Conservation (phyloP, 2,113 vertebrate species). For the Pristiophorus japonicus region DNA sequence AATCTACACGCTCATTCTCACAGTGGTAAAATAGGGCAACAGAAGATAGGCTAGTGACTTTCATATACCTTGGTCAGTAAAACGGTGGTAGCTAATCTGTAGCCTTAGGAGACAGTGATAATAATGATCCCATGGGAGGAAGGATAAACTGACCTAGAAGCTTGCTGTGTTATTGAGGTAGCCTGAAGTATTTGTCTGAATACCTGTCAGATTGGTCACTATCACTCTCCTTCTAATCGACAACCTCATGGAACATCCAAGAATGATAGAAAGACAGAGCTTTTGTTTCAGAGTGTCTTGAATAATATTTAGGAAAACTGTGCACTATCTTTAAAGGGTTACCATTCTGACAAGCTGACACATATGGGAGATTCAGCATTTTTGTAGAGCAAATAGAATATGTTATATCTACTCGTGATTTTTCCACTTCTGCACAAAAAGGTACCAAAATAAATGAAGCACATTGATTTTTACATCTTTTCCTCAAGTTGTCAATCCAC, state of each 20-base stretch:
- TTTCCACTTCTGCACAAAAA: not conserved
- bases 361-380: not conserved
- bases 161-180: not conserved
- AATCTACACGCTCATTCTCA: not conserved
- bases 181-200: slow-evolving; percentile 1
- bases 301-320: slow-evolving; percentile 12
- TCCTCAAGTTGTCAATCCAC: not conserved
- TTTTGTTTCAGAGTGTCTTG: not conserved
- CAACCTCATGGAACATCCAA: not conserved
- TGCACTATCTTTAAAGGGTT: not conserved
- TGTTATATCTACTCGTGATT: not conserved
- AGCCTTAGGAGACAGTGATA: not conserved
- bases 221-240: not conserved
- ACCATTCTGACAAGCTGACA: not conserved
- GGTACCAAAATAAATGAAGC: not conserved
- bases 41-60: not conserved
- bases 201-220: not conserved
- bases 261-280: not conserved
- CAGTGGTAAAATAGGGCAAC: not conserved
- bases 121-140: slow-evolving; percentile 5
- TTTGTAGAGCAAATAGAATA: not conserved
- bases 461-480: not conserved
- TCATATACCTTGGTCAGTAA: not conserved
- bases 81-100: not conserved
- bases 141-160: slow-evolving; percentile 20